Evolutionary conservation across 2,888 invertebrate genomes (phyloP), one percentile per base, ranked within the genome.

Genomic region (Lasioglossum figueresi): DNA sequence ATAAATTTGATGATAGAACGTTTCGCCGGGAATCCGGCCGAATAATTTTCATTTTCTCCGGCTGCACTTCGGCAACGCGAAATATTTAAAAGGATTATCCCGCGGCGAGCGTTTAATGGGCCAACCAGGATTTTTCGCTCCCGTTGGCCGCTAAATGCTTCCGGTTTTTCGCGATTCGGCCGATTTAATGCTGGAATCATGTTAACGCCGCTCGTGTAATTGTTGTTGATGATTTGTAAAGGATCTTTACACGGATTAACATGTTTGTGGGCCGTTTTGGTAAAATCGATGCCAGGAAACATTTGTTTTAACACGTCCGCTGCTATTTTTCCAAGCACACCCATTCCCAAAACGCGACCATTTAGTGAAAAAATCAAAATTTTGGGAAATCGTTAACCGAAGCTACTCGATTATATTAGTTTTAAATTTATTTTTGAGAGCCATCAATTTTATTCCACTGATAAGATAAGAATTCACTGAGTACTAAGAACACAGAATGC

Each of bases 71-170:
- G 27, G 45, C 52, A 3, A 52, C 66, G 45, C 48, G 70, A 74
- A 82, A 82, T 77, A 84, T 82, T 75, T 82, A 78, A 84, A 82
- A 66, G 83, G 83, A 84, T 79, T 79, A 84, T 66, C 59, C 70
- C 27, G 71, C 59, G 66, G 68, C 40, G 76, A n/a, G 56, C 52
- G 76, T 73, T 76, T 83, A 83, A 83, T 83, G 83, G 72, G 43
- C 19, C 56, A 72, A 8, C 23, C 37, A 19, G 56, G 48, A 43
- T 75, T 83, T 78, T 84, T 75, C 45, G 23, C 56, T 31, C 23
- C n/a, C 23, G 45, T 43, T 16, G 77, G 27, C 4, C 14, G 14
- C 56, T 59, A 59, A 59, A 59, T 59, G 56, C 27, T 59, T 59
- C 56, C 56, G 56, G 56, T n/a, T 59, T n/a, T 59, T 14, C n/a